Conservation (phyloP, 2,888 invertebrate genomes). For the Sphinx pinastri region DNA sequence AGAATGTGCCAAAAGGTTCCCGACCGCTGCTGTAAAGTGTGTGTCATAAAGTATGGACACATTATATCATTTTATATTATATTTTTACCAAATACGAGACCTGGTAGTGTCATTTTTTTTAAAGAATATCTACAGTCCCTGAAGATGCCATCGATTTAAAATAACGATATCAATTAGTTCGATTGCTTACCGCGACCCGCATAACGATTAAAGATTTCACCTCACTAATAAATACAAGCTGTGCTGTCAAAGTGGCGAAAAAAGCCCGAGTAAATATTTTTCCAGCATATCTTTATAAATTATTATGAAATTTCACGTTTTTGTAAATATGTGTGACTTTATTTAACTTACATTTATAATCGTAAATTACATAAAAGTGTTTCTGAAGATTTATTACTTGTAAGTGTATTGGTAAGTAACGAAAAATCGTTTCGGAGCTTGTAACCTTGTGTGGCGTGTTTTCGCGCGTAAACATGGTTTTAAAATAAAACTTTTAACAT, state of each 20-base stretch:
- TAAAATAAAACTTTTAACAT: conserved; percentile 38
- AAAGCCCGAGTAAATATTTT: conserved; percentile 36
- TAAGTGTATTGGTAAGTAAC: conserved; percentile 44
- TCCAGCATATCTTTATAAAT: conserved; percentile 5
- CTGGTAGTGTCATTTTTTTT: too few species aligned
- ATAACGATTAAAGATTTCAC: not conserved
- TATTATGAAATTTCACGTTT: conserved; percentile 1
- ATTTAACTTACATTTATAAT: conserved; percentile 4
- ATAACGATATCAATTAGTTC: too few species aligned
- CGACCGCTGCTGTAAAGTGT: too few species aligned
- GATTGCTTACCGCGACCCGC: too few species aligned
- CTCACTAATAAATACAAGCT: conserved; percentile 2
- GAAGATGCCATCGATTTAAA: too few species aligned
- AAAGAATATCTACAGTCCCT: too few species aligned
- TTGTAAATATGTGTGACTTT: conserved; percentile 33
- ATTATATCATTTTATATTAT: too few species aligned
- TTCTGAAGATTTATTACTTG: conserved; percentile 4
- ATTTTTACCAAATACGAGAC: too few species aligned
- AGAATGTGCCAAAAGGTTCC: too few species aligned
- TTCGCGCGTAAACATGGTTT: conserved; percentile 56
- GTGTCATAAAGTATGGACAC: too few species aligned
- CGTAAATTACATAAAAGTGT: conserved; percentile 4
- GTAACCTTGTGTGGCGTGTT: conserved; percentile 53
- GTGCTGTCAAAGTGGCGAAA: conserved; percentile 25
- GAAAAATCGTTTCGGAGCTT: conserved; percentile 37